Evolutionary conservation across 2,113 vertebrate genomes (phyloP).

Genomic region (Xenus cinereus): DNA sequence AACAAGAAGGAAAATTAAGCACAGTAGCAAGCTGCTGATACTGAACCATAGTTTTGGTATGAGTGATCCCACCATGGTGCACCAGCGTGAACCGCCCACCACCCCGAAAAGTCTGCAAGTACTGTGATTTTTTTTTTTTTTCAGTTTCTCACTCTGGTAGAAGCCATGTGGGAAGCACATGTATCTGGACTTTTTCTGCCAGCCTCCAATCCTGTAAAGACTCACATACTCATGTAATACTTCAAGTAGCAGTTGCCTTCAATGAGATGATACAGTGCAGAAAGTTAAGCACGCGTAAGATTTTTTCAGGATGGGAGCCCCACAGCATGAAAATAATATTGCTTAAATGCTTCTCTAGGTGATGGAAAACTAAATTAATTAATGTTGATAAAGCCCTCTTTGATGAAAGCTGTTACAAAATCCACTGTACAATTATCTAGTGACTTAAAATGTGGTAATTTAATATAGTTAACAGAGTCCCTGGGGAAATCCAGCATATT

Average conservation of each 20-base stretch:
- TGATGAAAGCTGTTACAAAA: constrained; percentile 36
- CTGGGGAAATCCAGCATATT: constrained; percentile 14
- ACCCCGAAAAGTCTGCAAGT: rapidly evolving
- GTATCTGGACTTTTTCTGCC: background rate
- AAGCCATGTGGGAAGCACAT: background rate
- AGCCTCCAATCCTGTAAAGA: background rate
- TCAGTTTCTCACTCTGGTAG: background rate
- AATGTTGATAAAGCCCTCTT: constrained; percentile 23
- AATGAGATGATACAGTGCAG: background rate
- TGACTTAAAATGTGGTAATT: constrained; percentile 38
- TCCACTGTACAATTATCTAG: constrained; percentile 22
- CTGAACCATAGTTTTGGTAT: background rate
- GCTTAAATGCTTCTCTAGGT: constrained; percentile 22
- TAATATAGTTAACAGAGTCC: constrained; percentile 23
- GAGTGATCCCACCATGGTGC: background rate
- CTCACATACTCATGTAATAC: background rate
- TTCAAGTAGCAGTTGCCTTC: background rate
- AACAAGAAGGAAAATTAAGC: background rate
- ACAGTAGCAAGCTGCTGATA: background rate
- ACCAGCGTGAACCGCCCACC: background rate
- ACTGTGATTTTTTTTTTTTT: background rate
- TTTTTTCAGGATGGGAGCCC: background rate
- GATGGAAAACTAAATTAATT: constrained; percentile 42
- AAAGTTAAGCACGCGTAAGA: background rate
- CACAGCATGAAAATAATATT: background rate